Evolutionary conservation across 2,113 vertebrate species (phyloP), one percentile per base, ranked within the genome.

Genomic region (Vulpes vulpes): DNA sequence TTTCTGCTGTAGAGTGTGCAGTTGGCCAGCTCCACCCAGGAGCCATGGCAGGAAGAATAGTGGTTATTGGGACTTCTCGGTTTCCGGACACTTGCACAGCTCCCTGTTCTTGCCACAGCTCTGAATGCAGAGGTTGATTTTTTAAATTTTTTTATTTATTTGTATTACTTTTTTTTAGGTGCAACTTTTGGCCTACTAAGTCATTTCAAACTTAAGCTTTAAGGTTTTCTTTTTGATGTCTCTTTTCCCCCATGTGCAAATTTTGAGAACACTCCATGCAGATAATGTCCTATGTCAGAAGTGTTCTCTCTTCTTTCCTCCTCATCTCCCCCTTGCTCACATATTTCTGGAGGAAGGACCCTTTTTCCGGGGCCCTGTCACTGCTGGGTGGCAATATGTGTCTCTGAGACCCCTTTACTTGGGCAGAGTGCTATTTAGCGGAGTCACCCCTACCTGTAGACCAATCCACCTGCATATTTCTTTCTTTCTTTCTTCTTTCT

Each of bases 331-430:
- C 32, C 12, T 43, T 67, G n/a, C 30, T 79, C 5, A 19, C 55
- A 30, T 17, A 32, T 79, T 91, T 88, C 82, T 32, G 20, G 35
- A 11, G 4, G 53, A 82, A 62, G 8, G 62, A 49, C 55, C n/a
- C 88, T 64, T 67, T 49, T 27, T 84, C 6, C 62, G 65, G 76
- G 64, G n/a, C 32, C 27, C n/a, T 53, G 27, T 20, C 32, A 12
- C 30, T 19, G 15, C 32, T 67, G 62, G 38, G n/a, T 57, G 10
- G 25, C 23, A n/a, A 32, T n/a, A 10, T 87, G 67, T 64, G 23
- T 81, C 0, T 0, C 0, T 22, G 22, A 12, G n/a, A 22, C 16
- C 8, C 25, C 2, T 0, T n/a, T 62, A 22, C 43, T 30, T 38
- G 67, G 25, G 8, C 15, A 19, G 11, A 49, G 79, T 67, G 17